Percentiles rank a stretch among this genome's conserved stretches.
Evolutionary conservation across 2,113 vertebrate genomes (phyloP).

Genomic region (Halichoerus grypus): DNA sequence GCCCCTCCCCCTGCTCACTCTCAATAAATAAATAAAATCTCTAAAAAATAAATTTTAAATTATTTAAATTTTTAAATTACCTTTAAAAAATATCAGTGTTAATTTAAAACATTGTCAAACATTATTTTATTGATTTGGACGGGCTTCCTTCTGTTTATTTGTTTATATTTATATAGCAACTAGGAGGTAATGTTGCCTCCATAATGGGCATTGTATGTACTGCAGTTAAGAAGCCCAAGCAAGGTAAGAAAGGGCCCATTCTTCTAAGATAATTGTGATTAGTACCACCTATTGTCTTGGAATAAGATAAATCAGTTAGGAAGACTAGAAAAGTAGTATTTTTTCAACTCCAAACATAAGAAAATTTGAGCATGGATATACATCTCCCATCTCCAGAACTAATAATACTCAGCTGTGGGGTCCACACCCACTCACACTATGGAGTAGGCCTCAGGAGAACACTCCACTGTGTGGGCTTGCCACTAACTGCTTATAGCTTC

Average conservation of each 20-base stretch:
- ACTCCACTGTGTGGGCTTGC: accelerated
- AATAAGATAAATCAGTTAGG: not conserved
- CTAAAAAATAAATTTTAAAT: not conserved
- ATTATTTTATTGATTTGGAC: not conserved
- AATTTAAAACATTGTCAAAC: not conserved
- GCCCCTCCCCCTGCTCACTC: too few species aligned
- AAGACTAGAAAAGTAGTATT: not conserved
- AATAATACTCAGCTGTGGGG: accelerated
- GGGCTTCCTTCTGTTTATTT: not conserved
- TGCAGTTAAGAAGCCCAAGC: not conserved
- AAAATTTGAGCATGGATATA: not conserved
- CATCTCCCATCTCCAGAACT: not conserved
- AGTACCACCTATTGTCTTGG: not conserved
- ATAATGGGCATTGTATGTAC: not conserved
- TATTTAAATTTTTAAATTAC: not conserved
- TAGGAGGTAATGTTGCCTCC: not conserved
- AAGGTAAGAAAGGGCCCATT: accelerated
- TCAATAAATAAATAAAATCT: not conserved
- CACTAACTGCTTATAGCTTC: not conserved
- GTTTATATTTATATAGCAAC: not conserved
- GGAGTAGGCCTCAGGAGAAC: not conserved
- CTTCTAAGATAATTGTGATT: not conserved
- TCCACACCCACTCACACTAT: too few species aligned
- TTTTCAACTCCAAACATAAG: not conserved
- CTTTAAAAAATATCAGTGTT: not conserved